A percentile compares a stretch with the other conserved stretches of the same genome.
These are phyloP conservation scores for Pseudochromis fuscus DNA, from an alignment of 2,797 vertebrate genomes.

Conservation along the genomic window DNA sequence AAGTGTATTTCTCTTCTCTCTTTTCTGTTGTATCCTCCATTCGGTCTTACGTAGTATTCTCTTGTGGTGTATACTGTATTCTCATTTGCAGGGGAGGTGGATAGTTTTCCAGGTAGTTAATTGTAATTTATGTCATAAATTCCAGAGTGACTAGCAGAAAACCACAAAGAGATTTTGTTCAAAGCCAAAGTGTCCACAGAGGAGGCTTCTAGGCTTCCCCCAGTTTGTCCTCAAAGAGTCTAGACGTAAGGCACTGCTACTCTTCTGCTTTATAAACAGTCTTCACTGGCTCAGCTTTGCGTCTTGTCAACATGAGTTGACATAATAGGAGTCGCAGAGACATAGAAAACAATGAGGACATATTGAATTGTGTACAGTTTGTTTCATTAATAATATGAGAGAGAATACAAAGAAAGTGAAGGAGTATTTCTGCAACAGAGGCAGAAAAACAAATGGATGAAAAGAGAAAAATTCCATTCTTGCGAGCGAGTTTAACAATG, in stretches of 20 bases:
- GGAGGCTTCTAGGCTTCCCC: slow-evolving; percentile 55
- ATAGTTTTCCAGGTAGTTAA: slow-evolving; percentile 76
- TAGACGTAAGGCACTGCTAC: slow-evolving; percentile 13
- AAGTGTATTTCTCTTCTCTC: neutral
- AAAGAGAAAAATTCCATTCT: slow-evolving; percentile 47
- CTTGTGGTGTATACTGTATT: slow-evolving; percentile 45
- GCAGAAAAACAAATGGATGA: slow-evolving; percentile 22
- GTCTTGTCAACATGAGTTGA: slow-evolving; percentile 16
- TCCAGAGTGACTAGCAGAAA: slow-evolving; percentile 65
- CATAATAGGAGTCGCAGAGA: neutral
- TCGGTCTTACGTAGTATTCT: slow-evolving; percentile 9
- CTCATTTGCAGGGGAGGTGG: slow-evolving; percentile 49
- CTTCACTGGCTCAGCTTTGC: slow-evolving; percentile 31
- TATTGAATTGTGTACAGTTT: neutral
- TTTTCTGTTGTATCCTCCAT: slow-evolving; percentile 2
- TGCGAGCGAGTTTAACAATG: slow-evolving; percentile 55
- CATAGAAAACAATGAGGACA: slow-evolving; percentile 4
- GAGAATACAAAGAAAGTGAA: slow-evolving; percentile 11
- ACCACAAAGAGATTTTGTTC: slow-evolving; percentile 71
- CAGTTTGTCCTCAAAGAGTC: slow-evolving; percentile 58
- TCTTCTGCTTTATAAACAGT: slow-evolving; percentile 24
- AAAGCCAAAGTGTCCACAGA: slow-evolving; percentile 59
- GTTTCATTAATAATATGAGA: slow-evolving; percentile 17
- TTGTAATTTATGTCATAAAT: slow-evolving; percentile 80
- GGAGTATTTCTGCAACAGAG: slow-evolving; percentile 8